These are phyloP conservation scores for Virgularia gustaviana DNA, from an alignment of 92 coral and sea anemone genomes.

Conservation along the genomic window DNA sequence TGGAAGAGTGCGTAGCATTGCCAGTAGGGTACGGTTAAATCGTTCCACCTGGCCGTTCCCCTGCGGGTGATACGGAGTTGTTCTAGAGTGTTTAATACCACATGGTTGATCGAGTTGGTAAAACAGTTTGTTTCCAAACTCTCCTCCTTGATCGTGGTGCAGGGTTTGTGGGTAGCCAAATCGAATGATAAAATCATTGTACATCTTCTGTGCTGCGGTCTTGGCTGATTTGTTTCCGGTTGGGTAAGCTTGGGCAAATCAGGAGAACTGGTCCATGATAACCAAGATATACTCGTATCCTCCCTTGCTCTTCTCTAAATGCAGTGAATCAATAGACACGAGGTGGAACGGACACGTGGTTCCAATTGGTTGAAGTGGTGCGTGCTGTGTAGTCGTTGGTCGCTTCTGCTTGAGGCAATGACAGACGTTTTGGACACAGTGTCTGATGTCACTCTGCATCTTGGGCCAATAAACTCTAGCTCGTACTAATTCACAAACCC, in stretches of 20 bases:
- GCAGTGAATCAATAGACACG: conserved; percentile 12
- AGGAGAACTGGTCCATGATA: conserved; percentile 4
- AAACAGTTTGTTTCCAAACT: conserved; percentile 12
- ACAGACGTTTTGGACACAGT: conserved; percentile 17
- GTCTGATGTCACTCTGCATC: conserved; percentile 7
- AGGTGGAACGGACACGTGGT: conserved; percentile 5
- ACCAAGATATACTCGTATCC: conserved; percentile 18
- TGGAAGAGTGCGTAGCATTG: not conserved
- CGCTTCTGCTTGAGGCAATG: conserved; percentile 15
- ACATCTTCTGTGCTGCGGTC: conserved; percentile 11
- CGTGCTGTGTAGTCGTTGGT: not conserved
- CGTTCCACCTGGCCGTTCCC: not conserved
- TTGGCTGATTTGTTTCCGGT: conserved; percentile 17
- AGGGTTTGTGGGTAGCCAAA: conserved; percentile 3
- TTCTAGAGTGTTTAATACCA: conserved; percentile 6
- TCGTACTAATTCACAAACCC: conserved; percentile 8
- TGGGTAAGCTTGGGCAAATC: conserved; percentile 13
- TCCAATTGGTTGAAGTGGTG: conserved; percentile 2
- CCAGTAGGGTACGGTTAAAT: not conserved
- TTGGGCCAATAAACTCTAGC: conserved; percentile 5
- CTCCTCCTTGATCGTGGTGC: conserved; percentile 22
- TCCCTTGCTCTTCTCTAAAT: conserved; percentile 18
- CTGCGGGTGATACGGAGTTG: conserved; percentile 10
- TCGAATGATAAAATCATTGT: conserved; percentile 16
- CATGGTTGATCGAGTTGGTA: not conserved